These are phyloP conservation scores for Marmota flaviventris DNA, from an alignment of 2,113 vertebrate genomes.

Conservation along the genomic window DNA sequence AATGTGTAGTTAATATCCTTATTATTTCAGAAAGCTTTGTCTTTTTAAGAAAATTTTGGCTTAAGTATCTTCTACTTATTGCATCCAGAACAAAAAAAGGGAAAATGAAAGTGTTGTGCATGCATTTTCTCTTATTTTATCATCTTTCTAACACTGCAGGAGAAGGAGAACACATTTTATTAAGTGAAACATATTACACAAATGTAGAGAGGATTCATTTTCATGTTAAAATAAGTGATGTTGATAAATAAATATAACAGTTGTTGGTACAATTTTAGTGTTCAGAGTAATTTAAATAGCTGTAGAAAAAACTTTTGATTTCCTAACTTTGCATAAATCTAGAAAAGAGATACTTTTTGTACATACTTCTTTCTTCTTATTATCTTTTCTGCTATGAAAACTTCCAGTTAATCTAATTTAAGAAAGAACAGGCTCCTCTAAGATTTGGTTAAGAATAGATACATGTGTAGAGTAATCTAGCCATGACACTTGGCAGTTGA, in stretches of 20 bases:
- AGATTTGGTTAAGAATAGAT: neutral
- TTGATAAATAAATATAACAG: neutral
- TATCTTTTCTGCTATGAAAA: neutral
- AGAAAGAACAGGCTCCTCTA: neutral
- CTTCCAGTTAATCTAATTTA: neutral
- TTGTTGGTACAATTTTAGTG: neutral
- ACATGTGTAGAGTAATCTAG: neutral
- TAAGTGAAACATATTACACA: neutral
- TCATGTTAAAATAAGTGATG: conserved; percentile 23
- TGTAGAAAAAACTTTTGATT: neutral
- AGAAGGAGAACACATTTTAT: neutral
- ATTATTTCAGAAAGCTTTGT: neutral
- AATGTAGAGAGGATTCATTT: neutral
- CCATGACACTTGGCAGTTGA: neutral
- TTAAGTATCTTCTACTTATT: conserved; percentile 32
- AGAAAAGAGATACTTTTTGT: neutral
- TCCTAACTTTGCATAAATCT: conserved; percentile 1
- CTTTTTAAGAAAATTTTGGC: neutral
- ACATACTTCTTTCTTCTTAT: neutral
- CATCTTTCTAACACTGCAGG: neutral
- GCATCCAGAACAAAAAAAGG: neutral
- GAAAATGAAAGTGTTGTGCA: neutral
- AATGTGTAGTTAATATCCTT: conserved; percentile 29
- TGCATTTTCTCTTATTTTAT: neutral
- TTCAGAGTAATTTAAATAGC: conserved; percentile 24